Base-by-base conservation (phyloP, 2,888 invertebrate genomes). In the Pollenia amentaria region DNA sequence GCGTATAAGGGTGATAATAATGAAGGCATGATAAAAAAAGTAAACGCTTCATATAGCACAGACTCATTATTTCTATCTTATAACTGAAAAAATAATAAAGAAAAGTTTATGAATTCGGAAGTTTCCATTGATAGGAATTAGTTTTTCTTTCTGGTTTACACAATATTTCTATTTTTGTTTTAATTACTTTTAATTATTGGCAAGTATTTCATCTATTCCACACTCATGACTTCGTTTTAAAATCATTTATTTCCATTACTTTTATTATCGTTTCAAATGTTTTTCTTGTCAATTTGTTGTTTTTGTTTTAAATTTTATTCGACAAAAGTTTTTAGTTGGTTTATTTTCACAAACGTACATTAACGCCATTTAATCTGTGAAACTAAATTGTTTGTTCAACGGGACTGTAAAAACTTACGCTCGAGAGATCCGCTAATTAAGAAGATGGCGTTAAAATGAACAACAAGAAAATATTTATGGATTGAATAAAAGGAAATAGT, bases 181-280 rank as follows among this genome's bases (percentile, higher is more conserved):
- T 48, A 55, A 48, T 48, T 69, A 29, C 62, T 60, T 40, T 64
- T 8, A 62, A 60, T 42, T 69, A 3, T n/a, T 16, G 8, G 9
- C 60, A 18, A 42, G 44, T 82, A 11, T 55, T 38, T 65, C 46
- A 64, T 79, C 29, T 53, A 16, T 40, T 44, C 18, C 8, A 42
- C 40, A 14, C 6, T 70, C 51, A 60, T 65, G 67, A 67, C 57
- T 75, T 64, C 18, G 69, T 78, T 70, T 42, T 53, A 48, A 81
- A 73, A 53, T 46, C 82, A 70, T 79, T 83, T 75, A 78, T 82
- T 85, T 79, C 57, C 73, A 73, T 84, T 85, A 53, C 53, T 60
- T 82, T 72, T 53, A 80, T 67, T 69, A 57, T 57, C 57, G 42
- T 38, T 75, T 77, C 85, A 69, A 67, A 53, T 46, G 64, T 11